These are phyloP conservation scores for Lysiphlebus fabarum DNA, from an alignment of 1,140 invertebrate genomes.

Conservation along the genomic window DNA sequence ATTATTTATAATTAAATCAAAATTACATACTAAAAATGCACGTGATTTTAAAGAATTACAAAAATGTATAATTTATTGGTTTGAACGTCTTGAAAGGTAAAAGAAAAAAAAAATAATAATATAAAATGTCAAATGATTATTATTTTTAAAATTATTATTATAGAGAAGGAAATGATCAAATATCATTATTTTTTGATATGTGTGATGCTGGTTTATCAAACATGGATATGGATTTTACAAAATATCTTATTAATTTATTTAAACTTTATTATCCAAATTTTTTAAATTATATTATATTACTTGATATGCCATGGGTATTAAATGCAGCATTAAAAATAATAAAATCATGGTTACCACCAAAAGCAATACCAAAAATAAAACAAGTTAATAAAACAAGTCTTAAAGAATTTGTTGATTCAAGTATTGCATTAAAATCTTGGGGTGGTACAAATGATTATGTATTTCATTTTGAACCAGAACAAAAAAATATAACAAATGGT, in stretches of 20 bases:
- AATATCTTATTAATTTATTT: slow-evolving; percentile 82
- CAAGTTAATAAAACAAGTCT: slow-evolving; percentile 78
- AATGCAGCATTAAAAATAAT: slow-evolving; percentile 91
- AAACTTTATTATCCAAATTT: slow-evolving; percentile 88
- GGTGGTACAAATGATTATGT: slow-evolving; percentile 78
- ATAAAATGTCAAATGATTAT: too few species aligned
- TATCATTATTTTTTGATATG: slow-evolving; percentile 90
- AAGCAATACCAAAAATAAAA: slow-evolving; percentile 87
- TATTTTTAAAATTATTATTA: not conserved
- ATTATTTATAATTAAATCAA: slow-evolving; percentile 73
- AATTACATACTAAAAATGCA: slow-evolving; percentile 72
- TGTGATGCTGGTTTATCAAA: slow-evolving; percentile 78
- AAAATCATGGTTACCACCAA: slow-evolving; percentile 82
- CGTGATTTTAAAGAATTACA: slow-evolving; percentile 74
- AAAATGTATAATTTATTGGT: slow-evolving; percentile 81
- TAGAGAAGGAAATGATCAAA: slow-evolving; percentile 70
- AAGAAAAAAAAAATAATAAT: not conserved
- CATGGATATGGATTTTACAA: slow-evolving; percentile 84
- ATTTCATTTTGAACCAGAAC: slow-evolving; percentile 70
- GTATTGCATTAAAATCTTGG: slow-evolving; percentile 76
- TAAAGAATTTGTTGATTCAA: slow-evolving; percentile 71
- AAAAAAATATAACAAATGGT: slow-evolving; percentile 34
- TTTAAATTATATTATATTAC: slow-evolving; percentile 87
- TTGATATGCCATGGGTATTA: slow-evolving; percentile 92
- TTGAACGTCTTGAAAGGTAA: slow-evolving; percentile 78